phyloP scores from a whole-genome alignment of 2,113 vertebrate species.

The Phycodurus eques region DNA sequence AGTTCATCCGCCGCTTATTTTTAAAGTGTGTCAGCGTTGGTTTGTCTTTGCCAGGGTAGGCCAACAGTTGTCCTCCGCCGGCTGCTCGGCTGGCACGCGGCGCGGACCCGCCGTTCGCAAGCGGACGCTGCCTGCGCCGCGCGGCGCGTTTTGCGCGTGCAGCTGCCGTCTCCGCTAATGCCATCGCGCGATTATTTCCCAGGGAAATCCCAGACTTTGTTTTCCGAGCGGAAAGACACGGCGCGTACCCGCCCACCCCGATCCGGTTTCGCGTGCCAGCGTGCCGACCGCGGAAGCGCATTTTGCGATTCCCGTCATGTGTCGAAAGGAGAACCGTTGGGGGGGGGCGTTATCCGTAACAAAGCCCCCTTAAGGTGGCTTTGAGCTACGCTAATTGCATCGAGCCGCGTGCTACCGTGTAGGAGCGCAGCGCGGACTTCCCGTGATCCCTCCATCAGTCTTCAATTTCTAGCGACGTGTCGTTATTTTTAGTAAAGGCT shows the following conservation, averaged over 20 bases:
- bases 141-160: constrained; percentile 42
- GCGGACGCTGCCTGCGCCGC: constrained; percentile 47
- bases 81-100: neutral
- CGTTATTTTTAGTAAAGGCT: neutral
- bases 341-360: neutral
- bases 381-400: neutral
- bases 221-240: neutral
- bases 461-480: neutral
- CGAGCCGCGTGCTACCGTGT: neutral
- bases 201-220: constrained; percentile 60
- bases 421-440: neutral
- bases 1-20: constrained; percentile 24
- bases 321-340: neutral
- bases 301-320: neutral
- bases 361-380: neutral
- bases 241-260: neutral
- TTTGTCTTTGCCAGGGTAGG: neutral
- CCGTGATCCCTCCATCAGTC: neutral
- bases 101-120: neutral
- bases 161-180: constrained; percentile 55
- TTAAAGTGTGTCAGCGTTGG: neutral
- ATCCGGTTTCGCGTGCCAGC: neutral
- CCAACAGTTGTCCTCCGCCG: constrained; percentile 7
- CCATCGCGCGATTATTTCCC: constrained; percentile 61
- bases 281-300: neutral